phyloP scores from a whole-genome alignment of 2,888 invertebrate species.

The Ichneumoninae sp. region DNA sequence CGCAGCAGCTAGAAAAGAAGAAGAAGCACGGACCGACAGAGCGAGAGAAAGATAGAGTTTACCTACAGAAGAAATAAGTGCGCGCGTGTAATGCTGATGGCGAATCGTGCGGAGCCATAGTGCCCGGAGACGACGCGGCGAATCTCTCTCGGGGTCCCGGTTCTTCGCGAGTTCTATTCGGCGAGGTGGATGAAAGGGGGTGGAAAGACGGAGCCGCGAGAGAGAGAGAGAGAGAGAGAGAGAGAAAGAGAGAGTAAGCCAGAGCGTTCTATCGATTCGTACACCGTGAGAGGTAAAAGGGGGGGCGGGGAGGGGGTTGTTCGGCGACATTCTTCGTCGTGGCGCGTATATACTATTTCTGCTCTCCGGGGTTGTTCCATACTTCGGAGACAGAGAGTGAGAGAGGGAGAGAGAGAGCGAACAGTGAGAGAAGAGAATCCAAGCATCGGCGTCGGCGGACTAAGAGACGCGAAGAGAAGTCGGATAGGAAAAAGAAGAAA shows the following conservation, averaged over 20 bases:
- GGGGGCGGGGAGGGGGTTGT: constrained; percentile 70
- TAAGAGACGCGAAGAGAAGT: constrained; percentile 75
- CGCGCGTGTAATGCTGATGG: constrained; percentile 82
- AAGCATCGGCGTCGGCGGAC: constrained; percentile 68
- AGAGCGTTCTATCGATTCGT: constrained; percentile 65
- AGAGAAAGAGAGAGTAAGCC: constrained; percentile 39
- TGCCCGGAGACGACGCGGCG: constrained; percentile 57
- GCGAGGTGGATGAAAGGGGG: constrained; percentile 69
- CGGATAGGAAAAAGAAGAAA: constrained; percentile 80
- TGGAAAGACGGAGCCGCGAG: constrained; percentile 54
- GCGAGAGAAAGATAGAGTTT: constrained; percentile 72
- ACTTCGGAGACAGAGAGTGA: constrained; percentile 68
- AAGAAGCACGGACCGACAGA: neutral
- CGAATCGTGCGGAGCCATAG: constrained; percentile 76
- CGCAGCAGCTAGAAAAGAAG: constrained; percentile 58
- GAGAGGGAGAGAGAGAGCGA: constrained; percentile 37
- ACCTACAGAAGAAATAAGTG: constrained; percentile 82
- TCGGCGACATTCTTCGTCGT: constrained; percentile 81
- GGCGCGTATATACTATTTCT: constrained; percentile 72
- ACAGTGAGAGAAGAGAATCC: constrained; percentile 34
- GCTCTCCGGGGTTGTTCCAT: constrained; percentile 55
- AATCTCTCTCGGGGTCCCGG: constrained; percentile 55
- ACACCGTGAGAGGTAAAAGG: constrained; percentile 60
- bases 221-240: constrained; percentile 17
- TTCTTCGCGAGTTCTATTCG: constrained; percentile 66